These are phyloP conservation scores for Branchipolynoe longqiensis DNA, from an alignment of 2,888 invertebrate species.

Conservation along the genomic window DNA sequence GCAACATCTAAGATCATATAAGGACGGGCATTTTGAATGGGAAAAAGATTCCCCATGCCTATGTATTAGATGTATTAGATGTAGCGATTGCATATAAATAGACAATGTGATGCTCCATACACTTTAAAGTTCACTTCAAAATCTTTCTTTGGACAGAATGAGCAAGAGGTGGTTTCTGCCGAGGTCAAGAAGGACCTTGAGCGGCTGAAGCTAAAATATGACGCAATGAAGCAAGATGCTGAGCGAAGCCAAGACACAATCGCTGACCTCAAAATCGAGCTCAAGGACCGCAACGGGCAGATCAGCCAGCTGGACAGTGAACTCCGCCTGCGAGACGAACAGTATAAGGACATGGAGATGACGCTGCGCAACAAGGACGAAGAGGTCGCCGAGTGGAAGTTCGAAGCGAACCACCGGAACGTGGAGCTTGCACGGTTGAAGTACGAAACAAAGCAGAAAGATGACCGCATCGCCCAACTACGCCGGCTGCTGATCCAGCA, in stretches of 20 bases:
- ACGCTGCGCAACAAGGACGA: conserved; percentile 50
- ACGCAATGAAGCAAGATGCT: conserved; percentile 54
- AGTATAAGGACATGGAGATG: neutral
- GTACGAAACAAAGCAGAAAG: conserved; percentile 59
- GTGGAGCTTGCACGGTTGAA: conserved; percentile 60
- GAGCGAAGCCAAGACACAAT: conserved; percentile 59
- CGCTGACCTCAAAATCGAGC: conserved; percentile 58
- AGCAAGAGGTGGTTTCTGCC: neutral
- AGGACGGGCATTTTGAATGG: too few species aligned
- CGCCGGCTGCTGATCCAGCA: conserved; percentile 60
- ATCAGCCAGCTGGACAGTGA: conserved; percentile 42
- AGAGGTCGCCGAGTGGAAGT: conserved; percentile 56
- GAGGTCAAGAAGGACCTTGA: conserved; percentile 60
- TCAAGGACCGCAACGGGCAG: conserved; percentile 44
- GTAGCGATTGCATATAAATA: too few species aligned
- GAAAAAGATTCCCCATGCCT: too few species aligned
- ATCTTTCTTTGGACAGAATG: neutral
- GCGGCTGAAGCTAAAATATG: conserved; percentile 61
- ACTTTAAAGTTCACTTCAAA: neutral
- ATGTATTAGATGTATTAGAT: too few species aligned
- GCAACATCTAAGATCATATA: too few species aligned
- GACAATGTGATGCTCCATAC: too few species aligned
- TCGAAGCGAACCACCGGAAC: conserved; percentile 61
- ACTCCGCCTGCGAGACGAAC: conserved; percentile 36
- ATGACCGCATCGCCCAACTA: conserved; percentile 60